Conservation (phyloP, 2,888 invertebrate species). For the Stegophylla sp. region DNA sequence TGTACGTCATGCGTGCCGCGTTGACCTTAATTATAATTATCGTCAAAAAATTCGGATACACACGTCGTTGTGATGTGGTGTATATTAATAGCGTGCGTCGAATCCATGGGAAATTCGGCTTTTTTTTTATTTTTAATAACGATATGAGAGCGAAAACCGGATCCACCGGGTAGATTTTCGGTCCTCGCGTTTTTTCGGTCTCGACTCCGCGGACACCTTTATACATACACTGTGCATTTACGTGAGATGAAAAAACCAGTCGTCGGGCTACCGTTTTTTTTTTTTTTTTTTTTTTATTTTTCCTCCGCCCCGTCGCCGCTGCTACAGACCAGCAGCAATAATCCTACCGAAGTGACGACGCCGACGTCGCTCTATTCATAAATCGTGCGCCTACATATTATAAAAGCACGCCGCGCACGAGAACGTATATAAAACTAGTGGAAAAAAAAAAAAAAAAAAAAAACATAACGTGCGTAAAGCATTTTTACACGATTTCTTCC, state of each 20-base stretch:
- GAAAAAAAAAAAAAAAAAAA: background rate
- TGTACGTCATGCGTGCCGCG: background rate
- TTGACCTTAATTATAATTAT: constrained; percentile 26
- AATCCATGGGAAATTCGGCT: constrained; percentile 36
- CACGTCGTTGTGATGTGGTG: background rate
- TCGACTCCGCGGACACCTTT: constrained; percentile 14
- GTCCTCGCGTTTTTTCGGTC: background rate
- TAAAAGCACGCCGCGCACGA: background rate
- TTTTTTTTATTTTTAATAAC: background rate
- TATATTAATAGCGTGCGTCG: constrained; percentile 20
- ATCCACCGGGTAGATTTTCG: constrained; percentile 19
- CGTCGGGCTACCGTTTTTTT: constrained; percentile 12
- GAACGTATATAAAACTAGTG: background rate
- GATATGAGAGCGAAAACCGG: constrained; percentile 23
- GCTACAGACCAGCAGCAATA: no score
- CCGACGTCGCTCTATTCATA: no score
- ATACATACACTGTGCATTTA: background rate
- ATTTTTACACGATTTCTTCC: background rate
- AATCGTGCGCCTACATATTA: no score
- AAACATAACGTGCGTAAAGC: background rate
- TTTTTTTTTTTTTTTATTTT: background rate
- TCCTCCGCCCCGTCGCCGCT: no score
- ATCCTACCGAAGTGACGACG: no score
- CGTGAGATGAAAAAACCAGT: constrained; percentile 7
- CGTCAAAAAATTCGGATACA: background rate